Percentiles rank a stretch among this genome's conserved stretches.
Evolutionary conservation across 1,140 invertebrate genomes (phyloP).

Genomic region (Plectrocnemia conspersa): DNA sequence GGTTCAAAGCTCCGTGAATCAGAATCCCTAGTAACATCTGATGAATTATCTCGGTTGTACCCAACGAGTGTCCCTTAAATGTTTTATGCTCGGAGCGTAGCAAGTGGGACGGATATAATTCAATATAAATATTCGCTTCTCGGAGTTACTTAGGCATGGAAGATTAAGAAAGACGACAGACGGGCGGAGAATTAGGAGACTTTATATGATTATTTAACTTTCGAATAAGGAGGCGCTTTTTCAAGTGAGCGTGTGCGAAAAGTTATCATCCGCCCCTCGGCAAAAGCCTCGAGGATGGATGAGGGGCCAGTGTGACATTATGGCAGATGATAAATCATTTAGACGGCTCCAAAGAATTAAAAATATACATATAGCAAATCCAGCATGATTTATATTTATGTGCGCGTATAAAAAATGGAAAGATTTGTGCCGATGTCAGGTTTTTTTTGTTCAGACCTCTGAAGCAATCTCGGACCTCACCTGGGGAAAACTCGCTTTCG

Average conservation of each 20-base stretch:
- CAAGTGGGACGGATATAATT: slow-evolving; percentile 25
- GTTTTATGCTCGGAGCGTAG: slow-evolving; percentile 22
- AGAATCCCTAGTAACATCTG: no score
- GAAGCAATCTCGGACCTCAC: no score
- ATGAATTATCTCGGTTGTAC: slow-evolving; percentile 17
- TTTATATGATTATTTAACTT: slow-evolving; percentile 26
- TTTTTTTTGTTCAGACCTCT: no score
- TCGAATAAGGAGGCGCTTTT: slow-evolving; percentile 18
- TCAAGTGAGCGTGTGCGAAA: slow-evolving; percentile 14
- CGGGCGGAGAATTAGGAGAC: slow-evolving; percentile 13
- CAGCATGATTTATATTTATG: background rate
- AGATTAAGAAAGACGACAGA: slow-evolving; percentile 22
- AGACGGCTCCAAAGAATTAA: background rate
- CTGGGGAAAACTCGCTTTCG: no score
- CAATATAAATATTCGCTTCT: slow-evolving; percentile 25
- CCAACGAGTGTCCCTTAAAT: slow-evolving; percentile 22
- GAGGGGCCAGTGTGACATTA: slow-evolving; percentile 3
- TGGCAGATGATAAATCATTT: slow-evolving; percentile 22
- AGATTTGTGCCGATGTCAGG: no score
- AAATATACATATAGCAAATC: background rate
- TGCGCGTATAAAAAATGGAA: background rate
- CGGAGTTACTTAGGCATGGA: slow-evolving; percentile 20
- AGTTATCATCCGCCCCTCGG: background rate
- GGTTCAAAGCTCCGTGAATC: no score
- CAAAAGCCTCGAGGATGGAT: no score